phyloP scores from a whole-genome alignment of 2,113 vertebrate species.

The Macheiramphus alcinus region DNA sequence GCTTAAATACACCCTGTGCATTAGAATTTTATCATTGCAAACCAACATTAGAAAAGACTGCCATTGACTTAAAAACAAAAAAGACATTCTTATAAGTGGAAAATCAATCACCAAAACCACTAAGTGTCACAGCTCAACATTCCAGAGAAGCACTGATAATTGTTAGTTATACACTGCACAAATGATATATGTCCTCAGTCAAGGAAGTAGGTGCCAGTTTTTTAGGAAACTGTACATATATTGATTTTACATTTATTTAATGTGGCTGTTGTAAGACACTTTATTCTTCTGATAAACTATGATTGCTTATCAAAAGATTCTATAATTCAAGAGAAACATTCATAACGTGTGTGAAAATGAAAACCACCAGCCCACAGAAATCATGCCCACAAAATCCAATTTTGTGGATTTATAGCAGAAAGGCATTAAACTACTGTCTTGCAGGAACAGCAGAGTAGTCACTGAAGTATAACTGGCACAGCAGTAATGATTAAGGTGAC shows the following conservation, averaged over 20 bases:
- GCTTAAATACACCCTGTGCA: conserved; percentile 35
- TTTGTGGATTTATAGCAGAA: conserved; percentile 82
- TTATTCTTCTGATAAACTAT: conserved; percentile 83
- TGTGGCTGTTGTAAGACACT: conserved; percentile 75
- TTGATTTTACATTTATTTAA: conserved; percentile 86
- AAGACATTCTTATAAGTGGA: conserved; percentile 77
- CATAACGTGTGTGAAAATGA: conserved; percentile 77
- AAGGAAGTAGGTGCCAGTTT: conserved; percentile 75
- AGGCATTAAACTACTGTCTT: conserved; percentile 75
- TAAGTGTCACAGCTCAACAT: conserved; percentile 75
- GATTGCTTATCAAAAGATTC: conserved; percentile 84
- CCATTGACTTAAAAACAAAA: conserved; percentile 73
- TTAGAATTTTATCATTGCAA: conserved; percentile 67
- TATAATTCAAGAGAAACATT: conserved; percentile 81
- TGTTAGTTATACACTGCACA: conserved; percentile 72
- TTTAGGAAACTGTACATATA: conserved; percentile 81
- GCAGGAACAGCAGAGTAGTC: conserved; percentile 71
- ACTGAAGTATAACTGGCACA: conserved; percentile 74
- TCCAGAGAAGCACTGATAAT: conserved; percentile 75
- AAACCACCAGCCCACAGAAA: conserved; percentile 78
- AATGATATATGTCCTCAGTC: conserved; percentile 71
- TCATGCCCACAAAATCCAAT: conserved; percentile 80
- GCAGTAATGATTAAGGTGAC: conserved; percentile 75
- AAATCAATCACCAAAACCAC: conserved; percentile 78
- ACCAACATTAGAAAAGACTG: conserved; percentile 63